Evolutionary conservation across 2,113 vertebrate species (phyloP), one percentile per base, ranked within the genome.

Genomic region (Lanius ludovicianus): DNA sequence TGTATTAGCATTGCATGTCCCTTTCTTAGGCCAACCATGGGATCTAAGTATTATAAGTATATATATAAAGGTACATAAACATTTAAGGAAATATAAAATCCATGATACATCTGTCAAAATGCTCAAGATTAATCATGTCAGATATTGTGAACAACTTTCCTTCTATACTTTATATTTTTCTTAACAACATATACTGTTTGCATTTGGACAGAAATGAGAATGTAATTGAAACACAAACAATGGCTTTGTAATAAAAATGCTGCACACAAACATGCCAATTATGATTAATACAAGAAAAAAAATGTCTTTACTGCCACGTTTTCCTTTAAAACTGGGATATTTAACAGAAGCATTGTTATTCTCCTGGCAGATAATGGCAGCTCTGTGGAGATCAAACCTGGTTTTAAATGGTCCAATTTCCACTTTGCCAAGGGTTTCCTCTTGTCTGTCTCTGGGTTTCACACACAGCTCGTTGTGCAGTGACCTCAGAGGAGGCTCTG

Each of bases 351-450:
- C 60, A 63, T 47, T 93, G 80, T n/a, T 93, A 53, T 31, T 52
- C 63, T 88, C 46, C 42, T 50, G 68, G 62, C 24, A 93, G 85
- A 62, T 64, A 80, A 84, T 31, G 42, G 59, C 30, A 2, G 78
- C 11, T 93, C 68, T 77, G 20, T 7, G 18, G 67, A 21, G 85
- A 92, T 70, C 83, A 77, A 83, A 80, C 16, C 1, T 22, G 13
- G 10, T 77, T 96, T 55, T 28, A 59, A 84, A 74, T 1, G 23
- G 42, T 23, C 60, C 8, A 7, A 84, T 89, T 95, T 70, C 80
- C 93, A 95, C 86, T 86, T 52, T 59, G 71, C 81, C 84, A 46
- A 15, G 56, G 87, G 44, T 31, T 89, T 79, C 95, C 81, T 78
- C 79, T 74, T 22, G 76, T 70, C 64, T 82, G 89, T 82, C 69